Base-by-base conservation (phyloP, 1,140 invertebrate species). In the Lepidurus arcticus region DNA sequence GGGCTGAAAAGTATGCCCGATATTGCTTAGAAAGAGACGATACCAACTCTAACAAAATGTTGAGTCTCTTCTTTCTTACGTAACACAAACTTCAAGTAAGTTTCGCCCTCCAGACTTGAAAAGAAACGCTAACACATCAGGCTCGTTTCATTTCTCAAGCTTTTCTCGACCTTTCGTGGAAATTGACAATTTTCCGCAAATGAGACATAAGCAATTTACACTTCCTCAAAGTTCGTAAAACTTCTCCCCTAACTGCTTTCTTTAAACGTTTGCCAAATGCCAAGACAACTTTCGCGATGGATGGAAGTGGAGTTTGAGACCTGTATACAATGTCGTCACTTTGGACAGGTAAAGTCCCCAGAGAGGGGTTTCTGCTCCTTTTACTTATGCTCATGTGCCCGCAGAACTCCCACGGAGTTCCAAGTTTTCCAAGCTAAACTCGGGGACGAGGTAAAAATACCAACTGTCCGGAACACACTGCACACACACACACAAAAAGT, bases 341-440 rank as follows among this genome's bases (percentile, higher is more conserved):
- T 65, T 65, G 53, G 53, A 65, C 53, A 65, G 53, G 53, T 65
- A 65, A 65, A 65, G 16, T 65, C 53, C n/a, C 53, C 53, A 21
- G n/a, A 65, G 53, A 65, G 53, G n/a, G 53, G 21, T 34, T 34
- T 21, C 53, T 21, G 53, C 53, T 65, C 53, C 53, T 65, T 65
- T 65, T 65, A 65, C 53, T 65, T 65, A 65, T 65, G 53, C 53
- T 65, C 53, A n/a, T 65, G 53, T 65, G 53, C 21, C 53, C 53
- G 34, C 34, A 34, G 34, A 34, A 34, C 34, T 34, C 34, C 34
- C 34, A 4, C 53, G 9, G 53, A 9, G 53, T 16, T 65, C 53
- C 53, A 21, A 65, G 53, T 65, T 65, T 65, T 21, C 13, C 16
- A 16, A 9, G 53, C 53, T 65, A 65, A 65, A 65, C 53, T 9